A percentile compares a stretch with the other conserved stretches of the same genome.
These are phyloP conservation scores for Hymenopus coronatus DNA, from an alignment of 2,888 invertebrate species.

Conservation along the genomic window DNA sequence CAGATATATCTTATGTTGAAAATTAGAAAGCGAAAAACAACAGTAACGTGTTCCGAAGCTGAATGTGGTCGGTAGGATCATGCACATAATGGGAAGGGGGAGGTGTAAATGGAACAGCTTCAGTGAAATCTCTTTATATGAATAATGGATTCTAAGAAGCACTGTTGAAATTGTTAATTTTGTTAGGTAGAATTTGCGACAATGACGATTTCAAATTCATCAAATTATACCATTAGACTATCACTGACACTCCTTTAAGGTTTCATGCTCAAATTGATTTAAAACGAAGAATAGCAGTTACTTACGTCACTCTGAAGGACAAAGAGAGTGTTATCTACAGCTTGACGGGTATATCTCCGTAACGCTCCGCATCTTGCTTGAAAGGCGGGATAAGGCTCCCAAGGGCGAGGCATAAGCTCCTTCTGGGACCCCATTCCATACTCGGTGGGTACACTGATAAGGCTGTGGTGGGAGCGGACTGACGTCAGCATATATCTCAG, in stretches of 20 bases:
- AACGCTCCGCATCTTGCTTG: background rate
- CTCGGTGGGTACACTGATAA: background rate
- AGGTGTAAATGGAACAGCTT: no score
- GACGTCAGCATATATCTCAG: background rate
- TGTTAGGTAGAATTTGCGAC: no score
- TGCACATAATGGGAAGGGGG: no score
- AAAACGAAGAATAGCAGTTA: background rate
- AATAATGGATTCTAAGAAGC: no score
- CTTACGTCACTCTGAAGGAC: background rate
- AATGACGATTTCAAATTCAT: no score
- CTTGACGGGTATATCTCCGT: background rate
- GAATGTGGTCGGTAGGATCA: no score
- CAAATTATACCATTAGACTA: background rate
- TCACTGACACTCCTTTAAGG: background rate
- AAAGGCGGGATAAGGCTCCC: background rate
- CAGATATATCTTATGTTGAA: no score
- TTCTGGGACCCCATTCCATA: background rate
- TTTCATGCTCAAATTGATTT: background rate
- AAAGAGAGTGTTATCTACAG: background rate
- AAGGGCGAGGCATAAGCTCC: background rate
- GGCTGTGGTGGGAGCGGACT: background rate
- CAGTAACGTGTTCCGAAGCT: no score
- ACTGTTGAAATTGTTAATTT: no score
- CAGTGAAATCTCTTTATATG: no score
- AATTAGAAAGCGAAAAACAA: no score